phyloP scores from a whole-genome alignment of 2,888 invertebrate genomes.

The Cynaeus angustus region DNA sequence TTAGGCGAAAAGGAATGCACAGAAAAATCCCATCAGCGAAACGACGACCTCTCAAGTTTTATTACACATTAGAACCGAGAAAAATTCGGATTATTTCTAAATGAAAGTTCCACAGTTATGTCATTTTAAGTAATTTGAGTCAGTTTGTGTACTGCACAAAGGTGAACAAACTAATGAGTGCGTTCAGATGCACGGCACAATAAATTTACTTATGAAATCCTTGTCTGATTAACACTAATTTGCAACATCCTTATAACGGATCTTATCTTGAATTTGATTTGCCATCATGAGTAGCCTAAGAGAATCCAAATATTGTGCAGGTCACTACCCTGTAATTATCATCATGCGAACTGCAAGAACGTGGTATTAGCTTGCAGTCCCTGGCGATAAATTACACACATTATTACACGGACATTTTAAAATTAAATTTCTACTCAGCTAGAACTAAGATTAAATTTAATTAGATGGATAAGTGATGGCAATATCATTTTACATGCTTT shows the following conservation, averaged over 20 bases:
- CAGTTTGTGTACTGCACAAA: slow-evolving; percentile 5
- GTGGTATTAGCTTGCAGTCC: slow-evolving; percentile 21
- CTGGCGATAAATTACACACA: slow-evolving; percentile 25
- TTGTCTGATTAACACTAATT: slow-evolving; percentile 26
- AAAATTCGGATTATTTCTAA: slow-evolving; percentile 23
- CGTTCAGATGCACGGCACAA: not conserved
- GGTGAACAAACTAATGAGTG: slow-evolving; percentile 31
- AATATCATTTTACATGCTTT: slow-evolving; percentile 33
- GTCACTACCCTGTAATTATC: slow-evolving; percentile 30
- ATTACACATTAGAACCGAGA: slow-evolving; percentile 10
- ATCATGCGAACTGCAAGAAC: slow-evolving; percentile 16
- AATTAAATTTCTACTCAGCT: not conserved
- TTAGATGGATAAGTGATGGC: slow-evolving; percentile 15
- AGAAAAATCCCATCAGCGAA: slow-evolving; percentile 24
- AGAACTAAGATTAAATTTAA: slow-evolving; percentile 9
- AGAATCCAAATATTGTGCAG: slow-evolving; percentile 35
- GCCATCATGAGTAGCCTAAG: slow-evolving; percentile 24
- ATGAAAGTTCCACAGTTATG: slow-evolving; percentile 9
- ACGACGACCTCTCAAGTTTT: slow-evolving; percentile 4
- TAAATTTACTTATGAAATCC: slow-evolving; percentile 22
- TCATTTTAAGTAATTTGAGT: not conserved
- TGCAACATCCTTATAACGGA: slow-evolving; percentile 36
- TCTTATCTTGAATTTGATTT: slow-evolving; percentile 23
- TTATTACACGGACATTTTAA: slow-evolving; percentile 19
- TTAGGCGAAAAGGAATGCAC: slow-evolving; percentile 17